A percentile compares a stretch with the other conserved stretches of the same genome.
phyloP scores from a whole-genome alignment of 2,888 invertebrate genomes.

The Stenoptilia bipunctidactyla region DNA sequence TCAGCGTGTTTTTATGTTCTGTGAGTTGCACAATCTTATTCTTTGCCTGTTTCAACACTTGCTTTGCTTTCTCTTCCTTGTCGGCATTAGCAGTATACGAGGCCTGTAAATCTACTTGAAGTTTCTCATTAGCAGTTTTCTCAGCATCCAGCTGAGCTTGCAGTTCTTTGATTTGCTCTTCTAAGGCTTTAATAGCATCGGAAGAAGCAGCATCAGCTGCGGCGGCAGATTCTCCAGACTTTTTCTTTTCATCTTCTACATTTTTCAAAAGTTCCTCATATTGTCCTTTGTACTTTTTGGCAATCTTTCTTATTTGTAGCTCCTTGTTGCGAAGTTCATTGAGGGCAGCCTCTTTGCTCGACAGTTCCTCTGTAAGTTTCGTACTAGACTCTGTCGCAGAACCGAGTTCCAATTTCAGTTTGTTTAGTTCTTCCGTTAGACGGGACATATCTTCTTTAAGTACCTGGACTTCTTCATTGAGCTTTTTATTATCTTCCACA shows the following conservation, averaged over 20 bases:
- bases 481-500: constrained; percentile 75
- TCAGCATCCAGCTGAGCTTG: constrained; percentile 52
- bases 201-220: constrained; percentile 52
- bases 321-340: constrained; percentile 79
- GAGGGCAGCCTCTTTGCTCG: constrained; percentile 75
- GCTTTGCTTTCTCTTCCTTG: constrained; percentile 76
- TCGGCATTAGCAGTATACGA: constrained; percentile 67
- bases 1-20: constrained; percentile 75
- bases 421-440: constrained; percentile 74
- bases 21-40: constrained; percentile 79
- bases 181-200: constrained; percentile 65
- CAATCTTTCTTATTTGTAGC: constrained; percentile 86
- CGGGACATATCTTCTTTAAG: constrained; percentile 71
- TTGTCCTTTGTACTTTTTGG: constrained; percentile 91
- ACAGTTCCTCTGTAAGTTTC: constrained; percentile 75
- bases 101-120: constrained; percentile 76
- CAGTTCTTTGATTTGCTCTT: constrained; percentile 52
- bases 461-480: constrained; percentile 73
- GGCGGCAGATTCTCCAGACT: constrained; percentile 65
- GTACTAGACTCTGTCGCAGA: constrained; percentile 72
- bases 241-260: constrained; percentile 74
- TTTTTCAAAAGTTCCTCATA: constrained; percentile 82
- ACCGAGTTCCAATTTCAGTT: constrained; percentile 71
- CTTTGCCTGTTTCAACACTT: constrained; percentile 80
- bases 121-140: constrained; percentile 73